Percentiles rank a stretch among this genome's conserved stretches.
phyloP scores from a whole-genome alignment of 2,797 vertebrate genomes.

The Atherinosoma microstoma region DNA sequence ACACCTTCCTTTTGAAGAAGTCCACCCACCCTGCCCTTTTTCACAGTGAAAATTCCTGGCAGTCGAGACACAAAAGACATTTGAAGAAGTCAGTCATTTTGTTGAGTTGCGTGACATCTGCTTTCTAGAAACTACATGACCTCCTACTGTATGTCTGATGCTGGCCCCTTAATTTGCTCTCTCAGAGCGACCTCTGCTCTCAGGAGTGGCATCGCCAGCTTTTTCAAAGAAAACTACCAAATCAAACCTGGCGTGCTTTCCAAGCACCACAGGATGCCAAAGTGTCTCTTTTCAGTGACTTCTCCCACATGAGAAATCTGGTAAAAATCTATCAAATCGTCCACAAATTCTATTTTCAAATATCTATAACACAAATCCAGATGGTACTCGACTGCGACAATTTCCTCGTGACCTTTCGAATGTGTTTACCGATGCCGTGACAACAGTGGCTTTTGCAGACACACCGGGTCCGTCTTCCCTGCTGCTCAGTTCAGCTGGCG shows the following conservation, averaged over 20 bases:
- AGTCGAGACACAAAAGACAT: conserved; percentile 66
- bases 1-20: conserved; percentile 56
- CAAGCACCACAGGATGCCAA: conserved; percentile 39
- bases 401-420: conserved; percentile 52
- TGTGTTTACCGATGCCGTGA: conserved; percentile 49
- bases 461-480: conserved; percentile 33
- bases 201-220: conserved; percentile 37
- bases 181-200: conserved; percentile 43
- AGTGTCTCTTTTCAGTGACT: conserved; percentile 53
- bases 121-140: conserved; percentile 63
- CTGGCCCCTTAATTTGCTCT: conserved; percentile 48
- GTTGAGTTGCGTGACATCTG: conserved; percentile 63
- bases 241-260: conserved; percentile 36
- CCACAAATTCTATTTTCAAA: conserved; percentile 67
- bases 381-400: conserved; percentile 52
- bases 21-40: conserved; percentile 59
- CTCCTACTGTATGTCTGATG: conserved; percentile 53
- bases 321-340: conserved; percentile 67
- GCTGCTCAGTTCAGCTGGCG: conserved; percentile 92
- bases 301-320: conserved; percentile 55
- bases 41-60: conserved; percentile 83
- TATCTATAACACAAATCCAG: conserved; percentile 71
- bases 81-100: conserved; percentile 49
- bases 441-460: conserved; percentile 56
- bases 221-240: conserved; percentile 35